Conservation (phyloP, 1,140 invertebrate species). For the Vanessa tameamea region DNA sequence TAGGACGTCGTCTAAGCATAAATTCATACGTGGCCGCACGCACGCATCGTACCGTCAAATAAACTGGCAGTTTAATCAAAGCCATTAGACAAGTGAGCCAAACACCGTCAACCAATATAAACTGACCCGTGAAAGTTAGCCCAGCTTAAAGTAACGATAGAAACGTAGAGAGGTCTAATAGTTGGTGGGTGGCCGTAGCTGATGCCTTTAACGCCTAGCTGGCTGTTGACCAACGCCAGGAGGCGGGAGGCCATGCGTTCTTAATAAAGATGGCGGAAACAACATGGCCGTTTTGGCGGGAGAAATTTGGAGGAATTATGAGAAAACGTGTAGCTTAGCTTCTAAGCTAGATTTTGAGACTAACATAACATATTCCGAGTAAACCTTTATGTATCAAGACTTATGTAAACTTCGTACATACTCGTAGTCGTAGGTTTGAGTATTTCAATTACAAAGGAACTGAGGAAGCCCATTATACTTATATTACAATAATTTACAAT, state of each 20-base stretch:
- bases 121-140: slow-evolving; percentile 57
- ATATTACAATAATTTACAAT: too few species aligned
- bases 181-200: slow-evolving; percentile 69
- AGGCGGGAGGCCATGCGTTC: slow-evolving; percentile 77
- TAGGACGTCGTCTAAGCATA: slow-evolving; percentile 72
- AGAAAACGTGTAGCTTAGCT: slow-evolving; percentile 41
- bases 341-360: slow-evolving; percentile 42
- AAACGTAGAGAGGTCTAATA: slow-evolving; percentile 52
- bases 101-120: slow-evolving; percentile 62
- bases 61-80: slow-evolving; percentile 81
- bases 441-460: not conserved
- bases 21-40: slow-evolving; percentile 77
- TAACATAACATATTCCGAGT: not conserved
- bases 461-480: not conserved
- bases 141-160: slow-evolving; percentile 41
- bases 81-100: slow-evolving; percentile 80
- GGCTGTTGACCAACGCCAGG: slow-evolving; percentile 77
- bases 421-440: not conserved
- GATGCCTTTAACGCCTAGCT: slow-evolving; percentile 80
- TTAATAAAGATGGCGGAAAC: slow-evolving; percentile 77
- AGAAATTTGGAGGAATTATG: slow-evolving; percentile 57
- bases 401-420: not conserved
- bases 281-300: slow-evolving; percentile 71
- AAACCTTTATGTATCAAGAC: slow-evolving; percentile 1
- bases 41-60: slow-evolving; percentile 79